Percentiles rank a stretch among this genome's conserved stretches.
phyloP scores from a whole-genome alignment of 2,888 invertebrate species.

The Sinotaia quadrata region DNA sequence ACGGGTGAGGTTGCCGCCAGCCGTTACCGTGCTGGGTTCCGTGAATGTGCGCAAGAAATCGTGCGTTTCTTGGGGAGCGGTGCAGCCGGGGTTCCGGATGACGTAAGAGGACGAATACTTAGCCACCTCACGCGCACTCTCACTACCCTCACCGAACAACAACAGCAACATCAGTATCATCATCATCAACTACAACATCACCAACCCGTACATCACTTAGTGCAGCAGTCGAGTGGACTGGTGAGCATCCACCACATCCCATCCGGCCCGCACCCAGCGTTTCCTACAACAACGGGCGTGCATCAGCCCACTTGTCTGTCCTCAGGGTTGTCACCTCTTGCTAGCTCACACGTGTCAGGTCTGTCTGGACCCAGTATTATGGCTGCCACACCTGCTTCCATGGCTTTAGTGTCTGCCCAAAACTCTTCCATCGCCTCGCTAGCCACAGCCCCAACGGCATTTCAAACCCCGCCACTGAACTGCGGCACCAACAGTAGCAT shows the following conservation, averaged over 20 bases:
- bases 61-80: constrained; percentile 52
- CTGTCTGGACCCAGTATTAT: neutral
- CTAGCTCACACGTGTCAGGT: neutral
- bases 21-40: constrained; percentile 62
- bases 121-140: constrained; percentile 56
- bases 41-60: constrained; percentile 63
- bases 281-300: neutral
- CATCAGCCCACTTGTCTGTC: neutral
- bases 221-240: neutral
- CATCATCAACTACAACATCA: constrained; percentile 24
- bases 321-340: neutral
- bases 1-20: constrained; percentile 76
- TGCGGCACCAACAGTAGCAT: neutral
- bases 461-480: constrained; percentile 21
- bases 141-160: constrained; percentile 27
- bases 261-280: neutral
- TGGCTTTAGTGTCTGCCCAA: neutral
- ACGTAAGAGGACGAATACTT: constrained; percentile 51
- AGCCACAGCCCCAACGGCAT: constrained; percentile 10
- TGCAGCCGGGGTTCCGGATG: constrained; percentile 49
- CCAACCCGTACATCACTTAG: constrained; percentile 19
- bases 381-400: neutral
- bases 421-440: neutral
- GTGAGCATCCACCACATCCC: neutral
- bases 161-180: constrained; percentile 23